A percentile compares a stretch with the other conserved stretches of the same genome.
Evolutionary conservation across 2,797 vertebrate species (phyloP).

Genomic region (Eulemur rubriventer): DNA sequence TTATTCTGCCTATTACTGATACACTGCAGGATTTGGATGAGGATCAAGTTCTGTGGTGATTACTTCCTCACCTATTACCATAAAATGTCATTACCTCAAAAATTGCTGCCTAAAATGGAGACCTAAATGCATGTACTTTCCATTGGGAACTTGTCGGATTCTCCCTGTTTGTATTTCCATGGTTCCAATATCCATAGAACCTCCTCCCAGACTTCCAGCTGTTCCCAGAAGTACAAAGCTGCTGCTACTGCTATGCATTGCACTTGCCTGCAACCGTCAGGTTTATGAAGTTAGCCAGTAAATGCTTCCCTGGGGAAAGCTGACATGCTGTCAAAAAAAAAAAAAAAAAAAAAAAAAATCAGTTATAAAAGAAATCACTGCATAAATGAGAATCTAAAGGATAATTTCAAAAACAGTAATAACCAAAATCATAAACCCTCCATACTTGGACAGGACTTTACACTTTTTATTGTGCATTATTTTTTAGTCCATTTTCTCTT

Average conservation of each 20-base stretch:
- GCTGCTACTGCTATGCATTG: neutral
- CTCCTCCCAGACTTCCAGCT: neutral
- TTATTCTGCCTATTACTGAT: neutral
- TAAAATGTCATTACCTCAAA: neutral
- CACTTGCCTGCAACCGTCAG: neutral
- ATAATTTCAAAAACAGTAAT: slow-evolving; percentile 6
- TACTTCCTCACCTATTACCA: neutral
- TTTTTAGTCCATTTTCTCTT: neutral
- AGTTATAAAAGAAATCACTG: neutral
- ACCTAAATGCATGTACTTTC: neutral
- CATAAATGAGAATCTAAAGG: neutral
- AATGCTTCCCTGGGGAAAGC: neutral
- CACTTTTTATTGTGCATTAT: neutral
- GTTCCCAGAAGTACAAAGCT: too few relatives aligned
- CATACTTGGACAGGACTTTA: neutral
- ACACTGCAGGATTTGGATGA: neutral
- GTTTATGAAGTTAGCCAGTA: neutral
- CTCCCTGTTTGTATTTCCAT: neutral
- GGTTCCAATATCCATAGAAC: too few relatives aligned
- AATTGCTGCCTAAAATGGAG: neutral
- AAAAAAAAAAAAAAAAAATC: neutral
- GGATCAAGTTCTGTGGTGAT: neutral
- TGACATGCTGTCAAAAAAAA: neutral
- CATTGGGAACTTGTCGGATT: neutral
- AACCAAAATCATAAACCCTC: neutral